Evolutionary conservation across 2,797 vertebrate species (phyloP), one percentile per base, ranked within the genome.

Genomic region (Champsocephalus gunnari): DNA sequence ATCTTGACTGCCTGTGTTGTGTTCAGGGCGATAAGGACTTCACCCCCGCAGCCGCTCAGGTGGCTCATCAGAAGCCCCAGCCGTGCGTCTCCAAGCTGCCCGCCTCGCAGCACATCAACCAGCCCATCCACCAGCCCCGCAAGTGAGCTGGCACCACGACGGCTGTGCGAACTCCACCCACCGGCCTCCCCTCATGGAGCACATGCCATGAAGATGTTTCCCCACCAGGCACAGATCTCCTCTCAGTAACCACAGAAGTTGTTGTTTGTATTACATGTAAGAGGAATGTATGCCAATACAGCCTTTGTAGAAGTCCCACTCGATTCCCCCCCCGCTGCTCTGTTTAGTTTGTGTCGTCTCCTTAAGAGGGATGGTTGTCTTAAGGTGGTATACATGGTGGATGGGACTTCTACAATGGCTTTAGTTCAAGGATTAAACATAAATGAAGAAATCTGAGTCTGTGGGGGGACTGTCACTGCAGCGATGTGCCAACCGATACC

Each of bases 91-190:
- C 98, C 77, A 99, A 98, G 93, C 93, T 97, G 68, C 91, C 96
- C 48, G 67, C 91, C 2, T 66, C 88, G 0, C 95, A 97, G 41
- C 96, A 97, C 16, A 81, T 96, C 90, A 96, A 97, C 67, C 98
- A 97, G 90, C 95, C 98, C 75, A 99, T 99, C 94, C 96, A 99
- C 86, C 98, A 99, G 90, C 98, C 98, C 53, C 98, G 98, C 95
- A 99, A 99, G 94, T 99, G 97, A 98, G 84, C 85, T 1, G 0
- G 58, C 32, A 61, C 86, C 58, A 2, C 85, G 28, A 57, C 28
- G 67, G 82, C 68, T 41, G 74, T 49, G 21, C 51, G 45, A 74
- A 83, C 66, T 51, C 78, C 70, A 81, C 84, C 73, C 70, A 68
- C 83, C 67, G 58, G 84, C 78, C 73, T 32, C 86, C 83, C 82